Evolutionary conservation across 2,113 vertebrate genomes (phyloP).

Genomic region (Elephantulus edwardii): DNA sequence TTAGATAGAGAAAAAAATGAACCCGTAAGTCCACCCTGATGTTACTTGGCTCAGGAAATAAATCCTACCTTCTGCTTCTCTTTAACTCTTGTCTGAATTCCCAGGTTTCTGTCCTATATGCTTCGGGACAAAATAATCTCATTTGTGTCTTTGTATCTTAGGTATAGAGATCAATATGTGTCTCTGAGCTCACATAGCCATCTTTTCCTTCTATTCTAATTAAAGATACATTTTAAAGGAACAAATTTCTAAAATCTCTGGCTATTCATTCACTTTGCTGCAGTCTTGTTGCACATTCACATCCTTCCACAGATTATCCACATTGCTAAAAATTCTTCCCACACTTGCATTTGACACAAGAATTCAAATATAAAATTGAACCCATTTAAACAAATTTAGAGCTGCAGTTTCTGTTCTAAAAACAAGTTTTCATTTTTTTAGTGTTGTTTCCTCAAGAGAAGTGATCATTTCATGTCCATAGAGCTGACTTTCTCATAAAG

Average conservation of each 20-base stretch:
- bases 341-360: constrained; percentile 39
- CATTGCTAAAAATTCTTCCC: constrained; percentile 49
- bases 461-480: constrained; percentile 57
- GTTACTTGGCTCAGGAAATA: constrained; percentile 25
- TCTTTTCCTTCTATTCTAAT: background rate
- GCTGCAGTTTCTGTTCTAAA: constrained; percentile 47
- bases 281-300: background rate
- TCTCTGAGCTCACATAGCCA: background rate
- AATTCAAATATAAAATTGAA: constrained; percentile 63
- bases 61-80: constrained; percentile 51
- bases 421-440: constrained; percentile 50
- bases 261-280: background rate
- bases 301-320: background rate
- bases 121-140: background rate
- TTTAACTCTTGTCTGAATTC: constrained; percentile 49
- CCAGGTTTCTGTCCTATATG: constrained; percentile 18
- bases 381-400: constrained; percentile 64
- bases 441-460: constrained; percentile 55
- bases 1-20: constrained; percentile 13
- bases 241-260: background rate
- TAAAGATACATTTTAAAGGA: background rate
- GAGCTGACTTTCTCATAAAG: constrained; percentile 45
- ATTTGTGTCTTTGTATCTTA: background rate
- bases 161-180: background rate
- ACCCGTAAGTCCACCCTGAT: constrained; percentile 11